These are phyloP conservation scores for Pedionomus torquatus DNA, from an alignment of 2,113 vertebrate species.

Conservation along the genomic window DNA sequence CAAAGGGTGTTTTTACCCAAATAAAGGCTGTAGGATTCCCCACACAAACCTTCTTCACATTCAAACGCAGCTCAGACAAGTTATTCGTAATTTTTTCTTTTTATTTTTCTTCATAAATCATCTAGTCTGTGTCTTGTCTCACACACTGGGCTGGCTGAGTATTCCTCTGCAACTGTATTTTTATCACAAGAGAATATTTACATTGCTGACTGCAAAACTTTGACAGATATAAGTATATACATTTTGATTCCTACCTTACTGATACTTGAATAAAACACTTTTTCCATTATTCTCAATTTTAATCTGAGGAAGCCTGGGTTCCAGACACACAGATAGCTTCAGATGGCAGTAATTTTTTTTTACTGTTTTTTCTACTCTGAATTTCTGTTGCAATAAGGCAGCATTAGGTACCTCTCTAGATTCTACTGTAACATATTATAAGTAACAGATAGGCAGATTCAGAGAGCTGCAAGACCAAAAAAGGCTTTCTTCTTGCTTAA, in stretches of 20 bases:
- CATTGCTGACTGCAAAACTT: background rate
- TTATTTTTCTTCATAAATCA: background rate
- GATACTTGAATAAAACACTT: background rate
- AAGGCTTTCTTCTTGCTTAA: slow-evolving; percentile 26
- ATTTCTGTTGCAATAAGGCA: background rate
- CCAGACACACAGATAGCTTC: background rate
- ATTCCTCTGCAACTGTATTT: background rate
- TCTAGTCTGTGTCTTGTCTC: background rate
- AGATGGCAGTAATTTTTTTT: background rate
- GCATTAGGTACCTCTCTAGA: background rate
- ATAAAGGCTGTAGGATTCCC: background rate
- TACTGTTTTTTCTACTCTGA: background rate
- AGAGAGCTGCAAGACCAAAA: background rate
- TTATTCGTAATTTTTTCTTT: background rate
- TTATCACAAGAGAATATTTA: background rate
- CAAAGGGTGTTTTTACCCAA: background rate
- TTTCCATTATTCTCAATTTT: background rate
- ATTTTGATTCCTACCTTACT: background rate
- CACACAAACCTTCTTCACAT: background rate
- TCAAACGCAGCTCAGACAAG: background rate
- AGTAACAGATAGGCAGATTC: background rate
- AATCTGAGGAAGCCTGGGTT: background rate
- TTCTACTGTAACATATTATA: background rate
- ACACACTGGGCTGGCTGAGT: background rate
- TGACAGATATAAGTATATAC: background rate